phyloP scores from a whole-genome alignment of 1,140 invertebrate genomes.

The Rhynchophorus ferrugineus region DNA sequence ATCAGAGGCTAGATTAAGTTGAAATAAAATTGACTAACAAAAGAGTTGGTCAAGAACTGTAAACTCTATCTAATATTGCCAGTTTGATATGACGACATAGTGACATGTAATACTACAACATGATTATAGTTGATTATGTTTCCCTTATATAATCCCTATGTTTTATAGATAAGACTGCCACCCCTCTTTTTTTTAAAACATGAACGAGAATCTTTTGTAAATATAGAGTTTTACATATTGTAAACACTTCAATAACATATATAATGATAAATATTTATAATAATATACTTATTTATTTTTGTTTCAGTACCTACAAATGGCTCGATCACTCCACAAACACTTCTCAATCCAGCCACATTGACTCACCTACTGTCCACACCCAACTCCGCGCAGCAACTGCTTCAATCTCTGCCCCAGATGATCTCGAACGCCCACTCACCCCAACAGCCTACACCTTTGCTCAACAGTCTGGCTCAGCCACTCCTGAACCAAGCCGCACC shows the following conservation, averaged over 20 bases:
- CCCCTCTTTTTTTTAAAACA: not conserved
- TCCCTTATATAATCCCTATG: too few species aligned
- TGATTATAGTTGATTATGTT: too few species aligned
- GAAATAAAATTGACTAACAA: too few species aligned
- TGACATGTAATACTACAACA: too few species aligned
- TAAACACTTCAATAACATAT: not conserved
- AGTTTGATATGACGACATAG: too few species aligned
- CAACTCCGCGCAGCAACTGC: conserved; percentile 51
- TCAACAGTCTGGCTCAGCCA: conserved; percentile 41
- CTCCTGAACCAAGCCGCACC: conserved; percentile 45
- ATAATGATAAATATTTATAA: not conserved
- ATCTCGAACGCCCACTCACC: conserved; percentile 39
- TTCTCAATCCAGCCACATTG: conserved; percentile 55
- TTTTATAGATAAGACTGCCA: too few species aligned
- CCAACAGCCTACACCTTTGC: conserved; percentile 34
- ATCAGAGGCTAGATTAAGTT: too few species aligned
- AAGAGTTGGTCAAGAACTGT: too few species aligned
- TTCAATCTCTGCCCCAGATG: conserved; percentile 57
- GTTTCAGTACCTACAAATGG: conserved; percentile 44
- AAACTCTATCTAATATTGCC: too few species aligned
- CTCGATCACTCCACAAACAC: conserved; percentile 35
- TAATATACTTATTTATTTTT: conserved; percentile 6
- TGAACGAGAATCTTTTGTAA: too few species aligned
- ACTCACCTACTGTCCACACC: conserved; percentile 63
- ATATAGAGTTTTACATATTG: too few species aligned